Evolutionary conservation across 2,113 vertebrate species (phyloP).

Genomic region (Elephas maximus): DNA sequence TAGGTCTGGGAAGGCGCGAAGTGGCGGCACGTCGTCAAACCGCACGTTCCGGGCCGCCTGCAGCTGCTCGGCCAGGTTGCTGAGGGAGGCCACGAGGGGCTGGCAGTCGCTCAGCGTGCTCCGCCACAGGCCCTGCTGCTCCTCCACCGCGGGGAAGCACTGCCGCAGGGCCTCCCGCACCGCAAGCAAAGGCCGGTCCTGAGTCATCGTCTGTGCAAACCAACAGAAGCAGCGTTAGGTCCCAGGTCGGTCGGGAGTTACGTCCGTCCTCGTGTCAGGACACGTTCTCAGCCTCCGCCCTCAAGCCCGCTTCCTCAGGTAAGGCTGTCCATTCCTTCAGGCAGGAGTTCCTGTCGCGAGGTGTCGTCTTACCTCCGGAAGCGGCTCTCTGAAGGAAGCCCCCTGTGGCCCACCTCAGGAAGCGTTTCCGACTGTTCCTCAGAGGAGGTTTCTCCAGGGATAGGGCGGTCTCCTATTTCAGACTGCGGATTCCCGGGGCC

Average conservation of each 20-base stretch:
- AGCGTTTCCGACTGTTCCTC: not conserved
- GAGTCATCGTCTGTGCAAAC: constrained; percentile 64
- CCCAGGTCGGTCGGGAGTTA: not conserved
- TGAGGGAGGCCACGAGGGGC: constrained; percentile 89
- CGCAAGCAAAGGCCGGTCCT: constrained; percentile 16
- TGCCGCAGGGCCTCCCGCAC: constrained; percentile 86
- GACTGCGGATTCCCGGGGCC: not conserved
- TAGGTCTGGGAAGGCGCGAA: constrained; percentile 89
- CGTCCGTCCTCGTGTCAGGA: not conserved
- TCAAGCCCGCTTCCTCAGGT: not conserved
- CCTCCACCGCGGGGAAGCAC: constrained; percentile 87
- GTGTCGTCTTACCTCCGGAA: not conserved
- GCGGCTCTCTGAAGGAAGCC: not conserved
- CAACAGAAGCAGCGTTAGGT: not conserved
- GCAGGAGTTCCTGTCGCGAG: not conserved
- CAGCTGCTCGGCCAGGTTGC: constrained; percentile 92
- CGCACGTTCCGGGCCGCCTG: constrained; percentile 86
- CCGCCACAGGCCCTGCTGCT: constrained; percentile 87
- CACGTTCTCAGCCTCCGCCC: not conserved
- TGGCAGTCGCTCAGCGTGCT: constrained; percentile 84
- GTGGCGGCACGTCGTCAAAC: constrained; percentile 85
- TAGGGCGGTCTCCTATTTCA: not conserved
- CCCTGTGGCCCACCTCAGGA: not conserved
- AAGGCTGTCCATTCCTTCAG: not conserved
- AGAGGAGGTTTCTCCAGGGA: not conserved